Conservation (phyloP, 2,888 invertebrate species). For the Drosophila helvetica region DNA sequence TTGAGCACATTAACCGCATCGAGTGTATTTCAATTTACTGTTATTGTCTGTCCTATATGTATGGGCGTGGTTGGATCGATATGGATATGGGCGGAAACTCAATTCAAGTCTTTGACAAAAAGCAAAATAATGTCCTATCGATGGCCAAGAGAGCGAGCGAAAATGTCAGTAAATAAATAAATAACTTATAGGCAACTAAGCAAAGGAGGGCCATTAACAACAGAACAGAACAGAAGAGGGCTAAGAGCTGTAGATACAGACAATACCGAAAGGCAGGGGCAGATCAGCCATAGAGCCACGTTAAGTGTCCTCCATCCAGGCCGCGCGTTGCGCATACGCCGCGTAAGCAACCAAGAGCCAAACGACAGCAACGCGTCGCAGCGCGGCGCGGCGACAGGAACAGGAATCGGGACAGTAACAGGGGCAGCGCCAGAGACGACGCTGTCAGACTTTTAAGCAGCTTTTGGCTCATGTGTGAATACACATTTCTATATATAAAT, state of each 20-base stretch:
- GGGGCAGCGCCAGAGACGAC: constrained; percentile 28
- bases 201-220: constrained; percentile 59
- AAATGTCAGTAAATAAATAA: constrained; percentile 59
- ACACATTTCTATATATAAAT: constrained; percentile 27
- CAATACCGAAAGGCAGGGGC: background rate
- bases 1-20: constrained; percentile 40
- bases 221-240: constrained; percentile 7
- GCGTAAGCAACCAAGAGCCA: constrained; percentile 51
- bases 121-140: constrained; percentile 56
- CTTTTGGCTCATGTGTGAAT: constrained; percentile 47
- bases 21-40: constrained; percentile 67
- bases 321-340: constrained; percentile 57
- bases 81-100: constrained; percentile 12
- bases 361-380: constrained; percentile 11
- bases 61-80: constrained; percentile 46
- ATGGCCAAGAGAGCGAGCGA: constrained; percentile 25
- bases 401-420: too few relatives aligned
- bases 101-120: constrained; percentile 14
- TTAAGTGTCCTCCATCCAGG: constrained; percentile 40
- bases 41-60: constrained; percentile 52
- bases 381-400: too few relatives aligned
- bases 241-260: constrained; percentile 3
- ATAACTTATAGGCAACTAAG: constrained; percentile 72
- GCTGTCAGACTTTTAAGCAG: constrained; percentile 71
- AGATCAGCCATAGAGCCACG: constrained; percentile 30